Evolutionary conservation across 2,113 vertebrate genomes (phyloP), one percentile per base, ranked within the genome.

Genomic region (Aramus guarauna): DNA sequence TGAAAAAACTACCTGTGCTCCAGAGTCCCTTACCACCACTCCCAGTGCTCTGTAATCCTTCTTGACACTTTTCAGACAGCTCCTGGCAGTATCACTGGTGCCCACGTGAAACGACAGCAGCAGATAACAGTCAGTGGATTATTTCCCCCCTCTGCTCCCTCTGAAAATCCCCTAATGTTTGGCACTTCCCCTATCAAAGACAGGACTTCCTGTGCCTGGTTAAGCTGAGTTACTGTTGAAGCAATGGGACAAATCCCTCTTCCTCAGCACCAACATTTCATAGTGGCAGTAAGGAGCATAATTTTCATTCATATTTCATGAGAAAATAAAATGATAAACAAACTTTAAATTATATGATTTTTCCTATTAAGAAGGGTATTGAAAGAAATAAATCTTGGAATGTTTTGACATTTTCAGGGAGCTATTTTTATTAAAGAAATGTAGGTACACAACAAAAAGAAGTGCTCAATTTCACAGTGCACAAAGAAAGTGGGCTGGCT

Each of bases 401-500:
- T 95, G 92, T 91, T 91, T 91, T 92, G 92, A 88, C 92, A 80
- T 86, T 77, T 89, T 86, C 77, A 84, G 64, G 50, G 52, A 95
- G 94, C 79, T 77, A 81, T 80, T 94, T 97, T 94, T 96, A 91
- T 89, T 91, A 81, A 89, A 91, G 76, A 89, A 93, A 93, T 84
- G 63, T 80, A 93, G 76, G 80, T 91, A 94, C 90, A 91, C 39
- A 69, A 69, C 43, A 89, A 89, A 96, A 96, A 78, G 37, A 89
- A 95, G 76, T 83, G 73, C 92, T 95, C 72, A 66, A 30, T 96
- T 95, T 95, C 88, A 84, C 85, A 91, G 76, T 67, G 92, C 55
- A 92, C 64, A 74, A 77, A 83, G 36, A 56, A 89, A 85, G 78
- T 85, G 29, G 66, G 32, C 32, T 81, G 60, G 55, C 37, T 81